Evolutionary conservation across 2,113 vertebrate genomes (phyloP).

Genomic region (Bungarus multicinctus): DNA sequence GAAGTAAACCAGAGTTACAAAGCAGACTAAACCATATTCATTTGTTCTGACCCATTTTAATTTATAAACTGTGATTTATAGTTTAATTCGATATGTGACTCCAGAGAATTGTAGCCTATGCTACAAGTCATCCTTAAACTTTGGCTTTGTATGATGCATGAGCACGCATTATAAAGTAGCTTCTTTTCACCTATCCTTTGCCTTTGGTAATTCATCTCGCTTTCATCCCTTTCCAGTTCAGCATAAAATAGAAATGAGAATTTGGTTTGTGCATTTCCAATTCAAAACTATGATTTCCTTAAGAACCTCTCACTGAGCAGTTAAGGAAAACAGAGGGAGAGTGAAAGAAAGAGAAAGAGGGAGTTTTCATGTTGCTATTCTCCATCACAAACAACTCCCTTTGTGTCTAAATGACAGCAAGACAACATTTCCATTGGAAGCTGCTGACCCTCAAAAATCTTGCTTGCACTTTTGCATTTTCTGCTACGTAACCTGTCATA

Average conservation of each 20-base stretch:
- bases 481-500: conserved; percentile 18
- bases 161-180: background rate
- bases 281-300: background rate
- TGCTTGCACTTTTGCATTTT: background rate
- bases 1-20: background rate
- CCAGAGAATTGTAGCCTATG: background rate
- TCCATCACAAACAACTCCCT: conserved; percentile 11
- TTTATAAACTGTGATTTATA: background rate
- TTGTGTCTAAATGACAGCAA: conserved; percentile 12
- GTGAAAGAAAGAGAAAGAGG: background rate
- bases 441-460: conserved; percentile 24
- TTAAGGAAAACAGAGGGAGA: background rate
- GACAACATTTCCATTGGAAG: conserved; percentile 6
- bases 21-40: background rate
- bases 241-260: background rate
- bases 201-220: background rate
- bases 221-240: background rate
- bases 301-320: background rate
- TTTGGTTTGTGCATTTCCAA: background rate
- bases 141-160: background rate
- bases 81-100: background rate
- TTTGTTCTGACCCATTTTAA: background rate
- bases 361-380: background rate
- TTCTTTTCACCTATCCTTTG: background rate
- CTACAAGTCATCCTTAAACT: background rate